Base-by-base conservation (phyloP, 2,888 invertebrate genomes). In the Ariolimax columbianus region DNA sequence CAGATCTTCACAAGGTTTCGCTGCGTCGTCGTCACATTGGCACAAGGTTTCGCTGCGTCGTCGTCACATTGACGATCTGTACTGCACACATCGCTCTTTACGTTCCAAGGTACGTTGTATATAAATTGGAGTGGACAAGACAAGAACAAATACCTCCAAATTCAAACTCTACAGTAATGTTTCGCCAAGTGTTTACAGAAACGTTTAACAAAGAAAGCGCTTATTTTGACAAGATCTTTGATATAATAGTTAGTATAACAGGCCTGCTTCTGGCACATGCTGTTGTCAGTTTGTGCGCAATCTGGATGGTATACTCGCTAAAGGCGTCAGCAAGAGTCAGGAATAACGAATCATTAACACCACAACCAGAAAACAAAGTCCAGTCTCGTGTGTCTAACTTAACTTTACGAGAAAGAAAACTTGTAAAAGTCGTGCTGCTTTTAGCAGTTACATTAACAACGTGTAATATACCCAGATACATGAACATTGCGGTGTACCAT, bases 1-100 rank as follows among this genome's bases (percentile, higher is more conserved):
- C 51, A 72, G 7, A 55, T 78, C 17, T 84, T 84, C 33, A 78
- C 84, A 7, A 38, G n/a, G n/a, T n/a, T n/a, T n/a, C n/a, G n/a
- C n/a, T n/a, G n/a, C n/a, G n/a, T n/a, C n/a, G n/a, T n/a, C n/a
- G n/a, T n/a, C n/a, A n/a, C n/a, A n/a, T n/a, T n/a, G n/a, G n/a
- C n/a, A n/a, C n/a, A n/a, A n/a, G 70, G 14, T 0, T 36, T 19
- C 43, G 78, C 33, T 84, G 78, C 19, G 30, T 59, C 23, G 33
- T 38, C 0, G 40, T 30, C 17, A 47, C 72, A 26, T 6, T 79
- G 6, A 26, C 30, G 3, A 78, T 84, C 9, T 84, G 47, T n/a
- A 36, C 72, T 23, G 26, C 40, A 17, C 78, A 78, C 26, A 26
- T 72, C 11, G 40, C 26, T 1, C 17, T 77, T 17, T 38, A 79